phyloP scores from a whole-genome alignment of 2,113 vertebrate species.

The Lophius piscatorius region DNA sequence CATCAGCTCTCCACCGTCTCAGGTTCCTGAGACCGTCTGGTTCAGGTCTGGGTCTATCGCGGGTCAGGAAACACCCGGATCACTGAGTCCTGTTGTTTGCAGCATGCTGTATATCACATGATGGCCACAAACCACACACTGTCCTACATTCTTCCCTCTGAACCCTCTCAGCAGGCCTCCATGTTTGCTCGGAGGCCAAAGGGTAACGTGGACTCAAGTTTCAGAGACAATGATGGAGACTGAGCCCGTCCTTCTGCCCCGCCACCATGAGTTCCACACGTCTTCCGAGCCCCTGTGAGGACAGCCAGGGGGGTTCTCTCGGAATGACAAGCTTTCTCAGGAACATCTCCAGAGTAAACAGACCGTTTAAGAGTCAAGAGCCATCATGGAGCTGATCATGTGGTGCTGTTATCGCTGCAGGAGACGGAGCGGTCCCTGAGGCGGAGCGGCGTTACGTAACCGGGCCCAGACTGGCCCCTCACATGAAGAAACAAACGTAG shows the following conservation, averaged over 20 bases:
- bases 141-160: background rate
- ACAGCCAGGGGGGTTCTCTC: background rate
- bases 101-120: too few relatives aligned
- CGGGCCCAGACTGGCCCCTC: constrained; percentile 6
- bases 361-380: background rate
- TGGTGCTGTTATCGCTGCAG: background rate
- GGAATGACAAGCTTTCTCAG: background rate
- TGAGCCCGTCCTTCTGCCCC: background rate
- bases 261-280: background rate
- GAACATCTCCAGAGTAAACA: background rate
- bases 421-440: background rate
- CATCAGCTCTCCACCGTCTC: too few relatives aligned
- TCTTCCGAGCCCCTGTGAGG: background rate
- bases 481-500: constrained; percentile 36
- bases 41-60: too few relatives aligned
- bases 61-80: too few relatives aligned
- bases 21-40: too few relatives aligned
- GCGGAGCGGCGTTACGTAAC: constrained; percentile 14
- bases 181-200: background rate
- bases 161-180: background rate
- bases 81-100: too few relatives aligned
- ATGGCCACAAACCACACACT: constrained; percentile 5
- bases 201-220: background rate
- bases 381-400: background rate
- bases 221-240: background rate